Base-by-base conservation (phyloP, 2,888 invertebrate genomes). In the Macaria notata region DNA sequence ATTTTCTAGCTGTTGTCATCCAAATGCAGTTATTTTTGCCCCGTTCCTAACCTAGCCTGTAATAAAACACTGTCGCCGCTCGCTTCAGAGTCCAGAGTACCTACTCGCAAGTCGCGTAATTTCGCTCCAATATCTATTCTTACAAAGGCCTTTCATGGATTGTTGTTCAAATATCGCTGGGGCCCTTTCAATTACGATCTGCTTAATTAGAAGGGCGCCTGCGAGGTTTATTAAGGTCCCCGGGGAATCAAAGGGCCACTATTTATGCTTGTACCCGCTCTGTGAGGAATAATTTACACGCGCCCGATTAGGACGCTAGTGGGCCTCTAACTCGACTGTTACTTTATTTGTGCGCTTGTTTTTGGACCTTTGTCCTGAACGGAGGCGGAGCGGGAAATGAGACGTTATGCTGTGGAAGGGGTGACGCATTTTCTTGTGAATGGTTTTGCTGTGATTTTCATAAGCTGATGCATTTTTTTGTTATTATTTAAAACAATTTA, bases 151-250 rank as follows among this genome's bases (percentile, higher is more conserved):
- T 69, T 73, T 71, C 75, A 75, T 74, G 74, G 71, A 74, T 74
- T 75, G 76, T 76, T 77, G 76, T 78, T 78, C 75, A 75, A 80
- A 83, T 80, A 81, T 81, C 78, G 75, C 63, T 70, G 73, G 70
- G 75, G 68, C 75, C 78, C 78, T 79, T 82, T 78, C 82, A 81
- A 81, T 83, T 81, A 81, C 77, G 72, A 73, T 75, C 74, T 70
- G 72, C 75, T 78, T 83, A 83, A 83, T 83, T 81, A 82, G 79
- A 76, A 72, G 72, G 73, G 72, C 74, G 69, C 67, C 49, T 48
- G 68, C 54, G 68, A 70, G 73, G 76, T 79, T 77, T 78, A 78
- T 77, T 73, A 69, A 71, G 75, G 74, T 72, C 71, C 64, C 67
- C 51, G 9, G 54, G 64, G 68, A 76, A 73, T 76, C 76, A 75